These are phyloP conservation scores for Lepidochrysops patricia DNA, from an alignment of 2,888 invertebrate species.

Conservation along the genomic window DNA sequence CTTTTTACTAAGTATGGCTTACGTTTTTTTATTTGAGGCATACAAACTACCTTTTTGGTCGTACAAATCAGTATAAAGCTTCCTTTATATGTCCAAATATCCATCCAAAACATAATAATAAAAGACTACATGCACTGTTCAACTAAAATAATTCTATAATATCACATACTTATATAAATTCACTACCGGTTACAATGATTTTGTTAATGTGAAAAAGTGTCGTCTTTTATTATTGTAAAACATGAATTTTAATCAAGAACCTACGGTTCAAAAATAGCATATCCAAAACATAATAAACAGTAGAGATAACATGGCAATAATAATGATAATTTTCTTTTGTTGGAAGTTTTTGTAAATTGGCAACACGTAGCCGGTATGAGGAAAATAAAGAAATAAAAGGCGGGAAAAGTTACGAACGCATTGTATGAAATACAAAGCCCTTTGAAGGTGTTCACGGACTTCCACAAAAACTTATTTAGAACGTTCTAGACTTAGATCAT, in stretches of 20 bases:
- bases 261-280: too few relatives aligned
- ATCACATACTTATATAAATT: too few relatives aligned
- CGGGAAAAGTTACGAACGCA: conserved; percentile 14
- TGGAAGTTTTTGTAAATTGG: neutral
- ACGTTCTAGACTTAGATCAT: neutral
- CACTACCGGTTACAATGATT: too few relatives aligned
- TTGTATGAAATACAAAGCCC: conserved; percentile 14
- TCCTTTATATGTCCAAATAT: neutral
- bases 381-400: conserved; percentile 11
- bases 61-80: neutral
- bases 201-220: too few relatives aligned
- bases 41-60: too few relatives aligned
- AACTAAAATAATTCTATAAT: too few relatives aligned
- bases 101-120: too few relatives aligned
- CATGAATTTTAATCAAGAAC: too few relatives aligned
- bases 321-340: conserved; percentile 1
- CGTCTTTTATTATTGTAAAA: too few relatives aligned
- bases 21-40: neutral
- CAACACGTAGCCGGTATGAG: conserved; percentile 4
- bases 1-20: neutral
- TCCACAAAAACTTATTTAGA: neutral
- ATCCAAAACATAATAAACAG: neutral
- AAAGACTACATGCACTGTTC: too few relatives aligned
- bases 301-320: neutral
- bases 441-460: conserved; percentile 13